Evolutionary conservation across 2,113 vertebrate species (phyloP).

Genomic region (Sminthopsis crassicaudata): DNA sequence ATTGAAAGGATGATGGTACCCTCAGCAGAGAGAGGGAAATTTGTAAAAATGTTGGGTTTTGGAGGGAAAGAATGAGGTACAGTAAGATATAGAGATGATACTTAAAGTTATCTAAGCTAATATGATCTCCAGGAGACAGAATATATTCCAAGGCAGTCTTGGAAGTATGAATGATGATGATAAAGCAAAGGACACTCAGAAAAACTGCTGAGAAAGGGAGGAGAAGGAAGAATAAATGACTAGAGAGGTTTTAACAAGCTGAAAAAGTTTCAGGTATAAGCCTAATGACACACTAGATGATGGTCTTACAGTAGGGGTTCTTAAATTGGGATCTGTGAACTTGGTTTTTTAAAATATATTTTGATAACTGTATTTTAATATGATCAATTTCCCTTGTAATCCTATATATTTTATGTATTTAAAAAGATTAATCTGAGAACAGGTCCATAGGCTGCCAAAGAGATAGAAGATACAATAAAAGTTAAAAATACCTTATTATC

Average conservation of each 20-base stretch:
- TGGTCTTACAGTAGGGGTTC: neutral
- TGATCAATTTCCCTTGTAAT: neutral
- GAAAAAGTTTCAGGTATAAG: neutral
- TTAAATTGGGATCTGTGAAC: neutral
- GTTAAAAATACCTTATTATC: neutral
- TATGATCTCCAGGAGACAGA: neutral
- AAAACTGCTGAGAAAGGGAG: neutral
- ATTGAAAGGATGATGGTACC: neutral
- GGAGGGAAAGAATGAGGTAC: neutral
- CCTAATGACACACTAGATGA: neutral
- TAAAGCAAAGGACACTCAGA: neutral
- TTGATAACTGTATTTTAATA: neutral
- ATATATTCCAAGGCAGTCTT: neutral
- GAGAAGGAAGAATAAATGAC: neutral
- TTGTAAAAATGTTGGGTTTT: neutral
- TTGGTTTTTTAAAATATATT: neutral
- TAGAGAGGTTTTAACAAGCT: neutral
- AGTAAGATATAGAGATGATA: neutral
- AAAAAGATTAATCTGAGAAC: no score
- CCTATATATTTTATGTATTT: neutral
- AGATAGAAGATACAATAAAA: neutral
- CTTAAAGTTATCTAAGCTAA: neutral
- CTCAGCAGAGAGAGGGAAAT: neutral
- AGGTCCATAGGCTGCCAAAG: neutral
- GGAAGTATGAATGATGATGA: neutral